Base-by-base conservation (phyloP, 2,113 vertebrate species). In the Oophaga pumilio region DNA sequence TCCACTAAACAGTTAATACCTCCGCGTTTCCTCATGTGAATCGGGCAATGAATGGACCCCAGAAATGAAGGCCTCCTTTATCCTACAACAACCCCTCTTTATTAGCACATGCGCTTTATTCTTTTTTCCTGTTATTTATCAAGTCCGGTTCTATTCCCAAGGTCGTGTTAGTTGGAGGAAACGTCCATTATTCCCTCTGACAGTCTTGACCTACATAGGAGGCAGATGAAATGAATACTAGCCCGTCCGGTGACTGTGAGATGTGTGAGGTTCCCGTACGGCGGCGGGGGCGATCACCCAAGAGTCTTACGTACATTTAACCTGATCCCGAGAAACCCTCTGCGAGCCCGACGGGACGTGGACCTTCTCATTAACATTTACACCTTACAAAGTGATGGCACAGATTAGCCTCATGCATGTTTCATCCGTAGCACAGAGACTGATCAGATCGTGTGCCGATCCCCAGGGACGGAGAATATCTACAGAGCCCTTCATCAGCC, bases 71-170 rank as follows among this genome's bases (percentile, higher is more conserved):
- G 78, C 78, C 18, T 57, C 26, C 53, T 87, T 87, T 82, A 87
- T 82, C 68, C 85, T 73, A 81, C 73, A 66, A 87, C 85, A 82
- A 82, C 86, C 82, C 79, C 28, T 87, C 85, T 81, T 82, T 76
- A 76, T 87, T 24, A 79, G 76, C 86, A 74, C 86, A 74, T 43
- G 68, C 78, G 74, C 78, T 74, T 49, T 28, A 43, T 43, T 8
- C 2, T 28, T 9, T 62, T 57, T 59, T 81, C 76, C 68, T 87
- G 49, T 87, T 43, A 60, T 82, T 76, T 76, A 43, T 22, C 79
- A 76, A 87, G 79, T 56, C 69, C 76, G 59, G 33, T 76, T 76
- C 9, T 82, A 76, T 87, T 87, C 79, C 79, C 79, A 87, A 49
- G 86, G 57, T 73, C 69, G 43, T 28, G 24, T 82, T n/a, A 52